phyloP scores from a whole-genome alignment of 2,797 vertebrate species.

The Zonotrichia albicollis region DNA sequence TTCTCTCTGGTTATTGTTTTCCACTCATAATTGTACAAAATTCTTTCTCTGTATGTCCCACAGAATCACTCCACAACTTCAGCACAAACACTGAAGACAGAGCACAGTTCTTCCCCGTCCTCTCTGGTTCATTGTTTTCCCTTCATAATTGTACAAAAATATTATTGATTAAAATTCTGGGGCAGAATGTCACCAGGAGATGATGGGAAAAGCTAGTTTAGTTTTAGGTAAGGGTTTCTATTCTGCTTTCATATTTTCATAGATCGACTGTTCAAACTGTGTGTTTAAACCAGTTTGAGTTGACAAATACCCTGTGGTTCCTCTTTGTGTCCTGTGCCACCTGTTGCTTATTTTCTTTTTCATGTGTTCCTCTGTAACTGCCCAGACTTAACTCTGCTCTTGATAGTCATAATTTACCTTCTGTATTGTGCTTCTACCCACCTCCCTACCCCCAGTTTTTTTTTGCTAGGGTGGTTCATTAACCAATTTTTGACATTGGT shows the following conservation, averaged over 20 bases:
- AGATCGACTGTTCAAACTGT: not conserved
- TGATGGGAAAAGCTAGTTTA: not conserved
- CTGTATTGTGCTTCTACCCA: not conserved
- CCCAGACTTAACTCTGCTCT: not conserved
- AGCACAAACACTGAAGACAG: not conserved
- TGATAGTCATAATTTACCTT: not conserved
- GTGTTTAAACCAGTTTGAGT: not conserved
- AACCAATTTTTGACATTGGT: not conserved
- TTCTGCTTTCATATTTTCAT: accelerated
- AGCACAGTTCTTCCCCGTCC: not conserved
- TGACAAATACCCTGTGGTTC: not conserved
- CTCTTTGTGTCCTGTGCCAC: not conserved
- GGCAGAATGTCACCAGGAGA: not conserved
- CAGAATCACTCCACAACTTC: not conserved
- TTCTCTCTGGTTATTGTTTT: not conserved
- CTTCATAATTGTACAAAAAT: not conserved
- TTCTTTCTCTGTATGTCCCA: too few species aligned
- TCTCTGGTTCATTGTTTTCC: not conserved
- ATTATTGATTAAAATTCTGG: not conserved
- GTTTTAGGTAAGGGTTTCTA: not conserved
- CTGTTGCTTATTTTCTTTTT: not conserved
- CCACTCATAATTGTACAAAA: not conserved
- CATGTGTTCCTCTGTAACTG: not conserved
- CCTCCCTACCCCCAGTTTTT: accelerated
- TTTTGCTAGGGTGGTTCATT: not conserved